Evolutionary conservation across 2,797 vertebrate genomes (phyloP), one percentile per base, ranked within the genome.

Genomic region (Prunella strophiata): DNA sequence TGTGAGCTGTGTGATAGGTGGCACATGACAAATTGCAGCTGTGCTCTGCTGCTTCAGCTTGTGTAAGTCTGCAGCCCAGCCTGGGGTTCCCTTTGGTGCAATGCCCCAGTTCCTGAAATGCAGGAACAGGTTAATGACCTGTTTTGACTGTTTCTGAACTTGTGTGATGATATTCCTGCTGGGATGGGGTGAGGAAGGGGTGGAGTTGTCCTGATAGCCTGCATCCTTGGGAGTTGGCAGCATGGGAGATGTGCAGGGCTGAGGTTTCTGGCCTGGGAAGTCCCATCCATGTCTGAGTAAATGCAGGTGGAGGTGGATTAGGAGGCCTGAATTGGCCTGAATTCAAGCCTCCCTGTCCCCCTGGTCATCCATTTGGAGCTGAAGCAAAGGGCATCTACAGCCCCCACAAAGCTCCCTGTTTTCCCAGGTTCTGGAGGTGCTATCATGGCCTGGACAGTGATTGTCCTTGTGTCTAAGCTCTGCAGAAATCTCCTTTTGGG

Each of bases 161-260:
- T 0, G 2, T 32, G 15, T 6, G 23, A 6, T 30, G 54, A 20
- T 36, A 27, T 38, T 80, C 3, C 50, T 77, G 45, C 58, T 17
- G 2, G 13, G 36, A 9, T n/a, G 30, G 21, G 22, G 2, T 47
- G 63, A 67, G 48, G 50, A 63, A 59, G 17, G 26, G 67, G 12
- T 71, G 48, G 54, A 71, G 11, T 15, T 38, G 1, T 71, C 6
- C 25, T 40, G 16, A 16, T 4, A 80, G 18, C 29, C 21, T 10
- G 4, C 25, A 36, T 16, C 22, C 8, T 2, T 38, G 16, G 30
- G 34, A 72, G 11, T 0, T 0, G 0, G 27, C 36, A 85, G 67
- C 18, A 5, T 4, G 1, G 0, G 67, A 78, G 40, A 16, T 9
- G 7, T 22, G 17, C 2, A 1, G 36, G 36, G 17, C 45, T 66